Conservation (phyloP, 2,797 vertebrate genomes). For the Sternotherus odoratus region DNA sequence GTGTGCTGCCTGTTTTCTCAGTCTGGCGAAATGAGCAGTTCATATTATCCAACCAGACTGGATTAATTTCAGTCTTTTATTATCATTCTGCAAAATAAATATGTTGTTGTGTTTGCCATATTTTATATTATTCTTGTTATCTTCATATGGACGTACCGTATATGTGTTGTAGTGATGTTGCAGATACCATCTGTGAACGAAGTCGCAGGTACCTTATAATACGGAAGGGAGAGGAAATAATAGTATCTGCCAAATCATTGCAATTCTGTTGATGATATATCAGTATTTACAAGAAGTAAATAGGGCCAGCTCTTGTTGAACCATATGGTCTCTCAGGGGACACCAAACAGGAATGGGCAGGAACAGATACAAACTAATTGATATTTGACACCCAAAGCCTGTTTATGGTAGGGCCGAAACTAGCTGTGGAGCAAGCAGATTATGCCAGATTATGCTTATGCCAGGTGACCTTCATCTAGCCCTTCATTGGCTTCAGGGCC, state of each 20-base stretch:
- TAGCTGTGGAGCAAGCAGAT: neutral
- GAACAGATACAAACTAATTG: neutral
- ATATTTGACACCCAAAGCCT: neutral
- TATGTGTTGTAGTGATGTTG: neutral
- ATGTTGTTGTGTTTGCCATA: neutral
- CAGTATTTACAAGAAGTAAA: neutral
- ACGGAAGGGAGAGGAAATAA: neutral
- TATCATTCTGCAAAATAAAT: neutral
- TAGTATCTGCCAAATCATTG: neutral
- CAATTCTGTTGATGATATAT: fast-evolving
- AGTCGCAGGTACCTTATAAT: neutral
- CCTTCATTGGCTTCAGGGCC: neutral
- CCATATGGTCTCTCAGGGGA: fast-evolving
- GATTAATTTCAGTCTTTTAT: neutral
- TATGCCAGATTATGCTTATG: no score
- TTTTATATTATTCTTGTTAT: neutral
- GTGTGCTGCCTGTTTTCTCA: neutral
- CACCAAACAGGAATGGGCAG: neutral
- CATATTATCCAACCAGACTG: conserved; percentile 4
- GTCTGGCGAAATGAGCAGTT: neutral
- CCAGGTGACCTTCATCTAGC: neutral
- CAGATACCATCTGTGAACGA: neutral
- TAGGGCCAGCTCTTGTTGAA: neutral
- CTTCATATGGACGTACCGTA: neutral
- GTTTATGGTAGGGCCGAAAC: neutral